A percentile compares a stretch with the other conserved stretches of the same genome.
Conservation (phyloP, 2,888 invertebrate genomes). For the Eupithecia dodoneata region DNA sequence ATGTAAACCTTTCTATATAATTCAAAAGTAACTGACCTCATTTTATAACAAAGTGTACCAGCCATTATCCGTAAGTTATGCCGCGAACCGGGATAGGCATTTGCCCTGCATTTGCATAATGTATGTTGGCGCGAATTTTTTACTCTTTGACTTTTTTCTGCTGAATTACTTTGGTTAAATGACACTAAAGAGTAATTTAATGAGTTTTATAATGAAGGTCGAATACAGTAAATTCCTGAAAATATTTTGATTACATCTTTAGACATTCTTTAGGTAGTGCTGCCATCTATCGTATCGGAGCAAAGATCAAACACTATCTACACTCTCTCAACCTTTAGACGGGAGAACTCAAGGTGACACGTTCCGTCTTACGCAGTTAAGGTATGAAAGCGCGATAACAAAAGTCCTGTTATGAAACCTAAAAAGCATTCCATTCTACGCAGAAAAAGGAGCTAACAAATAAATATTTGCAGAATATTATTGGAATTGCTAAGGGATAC, state of each 20-base stretch:
- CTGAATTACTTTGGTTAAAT: slow-evolving; percentile 34
- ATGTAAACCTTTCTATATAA: slow-evolving; percentile 8
- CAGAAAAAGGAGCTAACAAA: slow-evolving; percentile 15
- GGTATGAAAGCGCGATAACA: neutral
- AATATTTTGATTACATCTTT: neutral
- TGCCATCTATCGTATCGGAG: neutral
- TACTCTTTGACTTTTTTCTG: slow-evolving; percentile 38
- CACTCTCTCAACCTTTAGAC: neutral
- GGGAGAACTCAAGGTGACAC: neutral
- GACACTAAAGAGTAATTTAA: slow-evolving; percentile 34
- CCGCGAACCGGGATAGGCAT: slow-evolving; percentile 32
- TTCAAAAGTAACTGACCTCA: slow-evolving; percentile 7
- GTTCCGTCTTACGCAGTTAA: neutral
- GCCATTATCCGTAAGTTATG: slow-evolving; percentile 16
- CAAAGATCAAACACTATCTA: neutral
- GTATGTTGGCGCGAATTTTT: slow-evolving; percentile 40
- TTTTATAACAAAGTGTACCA: slow-evolving; percentile 16
- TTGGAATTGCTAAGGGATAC: slow-evolving; percentile 17
- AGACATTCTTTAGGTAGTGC: neutral
- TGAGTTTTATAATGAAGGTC: neutral
- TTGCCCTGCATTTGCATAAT: slow-evolving; percentile 43
- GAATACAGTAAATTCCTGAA: neutral
- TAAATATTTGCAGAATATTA: slow-evolving; percentile 29
- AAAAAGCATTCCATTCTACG: slow-evolving; percentile 23
- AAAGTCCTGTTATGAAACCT: slow-evolving; percentile 3